Base-by-base conservation (phyloP, 2,888 invertebrate genomes). In the Zaprionus bogoriensis region DNA sequence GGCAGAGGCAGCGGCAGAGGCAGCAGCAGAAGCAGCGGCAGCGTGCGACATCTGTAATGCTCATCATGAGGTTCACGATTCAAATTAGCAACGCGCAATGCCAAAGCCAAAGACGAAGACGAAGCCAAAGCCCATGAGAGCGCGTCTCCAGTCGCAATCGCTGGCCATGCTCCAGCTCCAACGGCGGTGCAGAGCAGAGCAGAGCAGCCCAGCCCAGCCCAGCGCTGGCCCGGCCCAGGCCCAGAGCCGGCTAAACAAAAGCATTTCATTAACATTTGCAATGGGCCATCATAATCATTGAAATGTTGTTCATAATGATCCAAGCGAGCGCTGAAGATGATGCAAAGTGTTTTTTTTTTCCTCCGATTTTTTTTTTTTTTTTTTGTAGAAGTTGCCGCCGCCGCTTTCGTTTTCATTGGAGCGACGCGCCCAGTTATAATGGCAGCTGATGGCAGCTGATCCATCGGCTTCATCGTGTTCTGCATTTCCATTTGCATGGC, bases 251-350 rank as follows among this genome's bases (percentile, higher is more conserved):
- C 51, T 48, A 62, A 74, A 79, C 85, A 80, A 80, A 74, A 65
- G 69, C 74, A 79, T 82, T 85, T 82, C 71, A 82, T 82, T 74
- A 82, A 73, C 76, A 84, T 84, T 73, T 71, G 74, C 70, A 70
- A 72, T 41, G 52, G 48, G 32, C 54, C 60, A 20, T 30, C 36
- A 47, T 20, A 12, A 28, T 4, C 20, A 39, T 42, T 30, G 30
- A 39, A 19, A 30, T 45, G 39, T 38, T 60, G 28, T 36, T 38
- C 9, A 47, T 44, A 46, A 14, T 55, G 23, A 44, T 51, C 20
- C 42, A 22, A 20, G 10, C 27, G 9, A n/a, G 38, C 60, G 58
- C 61, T 30, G 42, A 27, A 54, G 61, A 68, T 74, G 74, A 69
- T 69, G 62, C 66, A 77, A 74, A 73, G 57, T 45, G 23, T 23